These are phyloP conservation scores for Gymnothorax reevesii DNA, from an alignment of 2,797 vertebrate species.

Conservation along the genomic window DNA sequence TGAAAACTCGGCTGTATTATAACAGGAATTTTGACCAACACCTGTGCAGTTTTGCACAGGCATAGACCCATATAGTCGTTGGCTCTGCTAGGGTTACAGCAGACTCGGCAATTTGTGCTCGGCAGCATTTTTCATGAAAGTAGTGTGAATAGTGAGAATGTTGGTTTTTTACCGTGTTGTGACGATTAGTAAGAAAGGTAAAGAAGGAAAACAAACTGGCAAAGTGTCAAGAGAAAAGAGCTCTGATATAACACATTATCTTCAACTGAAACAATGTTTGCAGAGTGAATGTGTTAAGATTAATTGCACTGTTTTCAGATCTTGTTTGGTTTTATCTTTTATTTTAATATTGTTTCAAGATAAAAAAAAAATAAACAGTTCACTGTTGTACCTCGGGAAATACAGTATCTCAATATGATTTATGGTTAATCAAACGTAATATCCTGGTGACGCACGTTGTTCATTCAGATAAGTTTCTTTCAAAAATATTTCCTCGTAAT, in stretches of 20 bases:
- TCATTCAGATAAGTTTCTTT: not conserved
- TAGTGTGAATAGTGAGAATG: too few relatives aligned
- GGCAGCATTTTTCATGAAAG: too few relatives aligned
- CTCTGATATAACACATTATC: not conserved
- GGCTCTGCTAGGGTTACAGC: too few relatives aligned
- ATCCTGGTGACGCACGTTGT: not conserved
- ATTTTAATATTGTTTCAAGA: not conserved
- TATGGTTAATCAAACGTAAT: not conserved
- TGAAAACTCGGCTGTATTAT: conserved; percentile 1
- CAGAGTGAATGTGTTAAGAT: not conserved
- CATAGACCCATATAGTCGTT: too few relatives aligned
- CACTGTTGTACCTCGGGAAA: not conserved
- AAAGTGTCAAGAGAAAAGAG: not conserved
- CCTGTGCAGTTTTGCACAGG: not conserved
- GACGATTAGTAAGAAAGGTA: not conserved
- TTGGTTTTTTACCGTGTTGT: not conserved
- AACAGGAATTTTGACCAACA: not conserved
- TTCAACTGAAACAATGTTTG: too few relatives aligned
- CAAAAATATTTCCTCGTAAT: not conserved
- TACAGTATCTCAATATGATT: too few relatives aligned
- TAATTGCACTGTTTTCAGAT: not conserved
- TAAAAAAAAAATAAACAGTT: not conserved
- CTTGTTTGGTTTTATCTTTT: not conserved
- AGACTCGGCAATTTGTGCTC: too few relatives aligned
- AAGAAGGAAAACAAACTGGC: not conserved